phyloP scores from a whole-genome alignment of 2,797 vertebrate species.

The Hapalemur alaotrensis region DNA sequence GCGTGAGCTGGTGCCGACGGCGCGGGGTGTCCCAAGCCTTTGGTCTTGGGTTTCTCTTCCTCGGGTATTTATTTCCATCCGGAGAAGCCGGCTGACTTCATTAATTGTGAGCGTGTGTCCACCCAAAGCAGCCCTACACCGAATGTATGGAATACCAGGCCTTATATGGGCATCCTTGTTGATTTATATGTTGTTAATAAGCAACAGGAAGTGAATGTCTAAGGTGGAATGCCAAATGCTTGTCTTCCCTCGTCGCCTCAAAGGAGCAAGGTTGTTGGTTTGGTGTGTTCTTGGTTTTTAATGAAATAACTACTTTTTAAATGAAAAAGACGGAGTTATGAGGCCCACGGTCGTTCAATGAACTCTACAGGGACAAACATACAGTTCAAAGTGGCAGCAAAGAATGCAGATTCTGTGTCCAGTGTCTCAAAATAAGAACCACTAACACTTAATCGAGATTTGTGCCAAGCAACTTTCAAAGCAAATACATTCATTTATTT shows the following conservation, averaged over 20 bases:
- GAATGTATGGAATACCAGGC: constrained; percentile 54
- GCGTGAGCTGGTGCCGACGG: background rate
- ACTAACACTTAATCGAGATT: too few species aligned
- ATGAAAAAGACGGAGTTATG: background rate
- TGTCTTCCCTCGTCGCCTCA: background rate
- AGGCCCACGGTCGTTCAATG: background rate
- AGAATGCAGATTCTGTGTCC: background rate
- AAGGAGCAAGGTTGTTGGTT: background rate
- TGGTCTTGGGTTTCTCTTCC: constrained; percentile 75
- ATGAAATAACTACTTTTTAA: background rate
- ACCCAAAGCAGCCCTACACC: constrained; percentile 52
- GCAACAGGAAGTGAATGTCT: background rate
- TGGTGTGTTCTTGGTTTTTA: background rate
- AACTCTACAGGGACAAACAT: background rate
- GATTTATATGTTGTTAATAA: background rate
- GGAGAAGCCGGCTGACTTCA: constrained; percentile 63
- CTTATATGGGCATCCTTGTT: constrained; percentile 38
- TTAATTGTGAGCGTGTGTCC: constrained; percentile 55
- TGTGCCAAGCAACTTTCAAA: background rate
- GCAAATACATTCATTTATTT: background rate
- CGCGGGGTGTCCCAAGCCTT: constrained; percentile 22
- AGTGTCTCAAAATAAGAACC: background rate
- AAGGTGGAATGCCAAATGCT: background rate
- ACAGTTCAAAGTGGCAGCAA: background rate
- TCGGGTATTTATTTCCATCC: constrained; percentile 76